Evolutionary conservation across 2,888 invertebrate species (phyloP).

Genomic region (Panorpa germanica): DNA sequence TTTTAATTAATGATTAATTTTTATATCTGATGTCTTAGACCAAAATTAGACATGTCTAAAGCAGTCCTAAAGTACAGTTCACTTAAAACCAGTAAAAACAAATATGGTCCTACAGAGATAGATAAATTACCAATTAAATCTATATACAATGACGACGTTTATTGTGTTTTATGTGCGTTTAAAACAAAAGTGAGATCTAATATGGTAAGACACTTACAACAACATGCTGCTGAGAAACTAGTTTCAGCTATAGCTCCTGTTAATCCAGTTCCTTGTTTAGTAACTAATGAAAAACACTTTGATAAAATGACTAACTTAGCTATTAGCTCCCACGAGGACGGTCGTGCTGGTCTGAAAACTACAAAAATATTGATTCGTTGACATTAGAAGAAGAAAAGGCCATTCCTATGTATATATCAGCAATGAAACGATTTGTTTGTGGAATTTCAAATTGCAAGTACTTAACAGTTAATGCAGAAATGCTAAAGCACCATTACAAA

Average conservation of each 20-base stretch:
- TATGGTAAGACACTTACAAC: slow-evolving; percentile 46
- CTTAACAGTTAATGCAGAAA: slow-evolving; percentile 47
- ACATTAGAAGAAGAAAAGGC: too few species aligned
- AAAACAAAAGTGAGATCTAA: slow-evolving; percentile 51
- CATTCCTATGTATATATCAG: slow-evolving; percentile 32
- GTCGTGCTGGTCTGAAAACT: too few species aligned
- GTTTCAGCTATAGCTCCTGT: slow-evolving; percentile 51
- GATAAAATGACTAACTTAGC: slow-evolving; percentile 74
- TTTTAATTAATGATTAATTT: too few species aligned
- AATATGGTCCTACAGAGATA: slow-evolving; percentile 39
- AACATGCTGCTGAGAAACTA: slow-evolving; percentile 37
- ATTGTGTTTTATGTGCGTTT: slow-evolving; percentile 48
- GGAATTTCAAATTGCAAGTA: slow-evolving; percentile 50
- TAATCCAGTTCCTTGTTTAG: slow-evolving; percentile 65
- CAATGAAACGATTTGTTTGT: slow-evolving; percentile 44
- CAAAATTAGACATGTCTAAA: too few species aligned
- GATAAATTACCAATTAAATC: slow-evolving; percentile 40
- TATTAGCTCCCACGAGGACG: too few species aligned
- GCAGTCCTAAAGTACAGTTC: too few species aligned
- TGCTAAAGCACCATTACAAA: slow-evolving; percentile 53
- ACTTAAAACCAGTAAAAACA: too few species aligned
- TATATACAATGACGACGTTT: slow-evolving; percentile 37
- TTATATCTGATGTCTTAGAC: too few species aligned
- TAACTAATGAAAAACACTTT: slow-evolving; percentile 60
- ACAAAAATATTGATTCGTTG: too few species aligned